phyloP scores from a whole-genome alignment of 2,113 vertebrate species.

The Eolophus roseicapilla region DNA sequence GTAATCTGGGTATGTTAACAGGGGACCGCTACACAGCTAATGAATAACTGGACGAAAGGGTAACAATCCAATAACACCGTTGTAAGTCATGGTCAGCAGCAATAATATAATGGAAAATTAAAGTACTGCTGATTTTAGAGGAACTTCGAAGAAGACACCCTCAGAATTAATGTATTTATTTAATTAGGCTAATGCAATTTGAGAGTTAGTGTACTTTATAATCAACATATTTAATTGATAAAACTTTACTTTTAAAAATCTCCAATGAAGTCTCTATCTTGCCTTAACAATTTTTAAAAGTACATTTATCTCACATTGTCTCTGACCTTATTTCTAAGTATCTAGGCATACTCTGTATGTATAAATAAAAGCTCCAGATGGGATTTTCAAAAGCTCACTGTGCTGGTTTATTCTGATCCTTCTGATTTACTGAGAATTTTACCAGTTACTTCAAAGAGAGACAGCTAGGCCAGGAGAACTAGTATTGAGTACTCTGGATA shows the following conservation, averaged over 20 bases:
- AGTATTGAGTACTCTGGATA: background rate
- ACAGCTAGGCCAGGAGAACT: background rate
- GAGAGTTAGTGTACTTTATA: background rate
- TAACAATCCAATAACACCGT: background rate
- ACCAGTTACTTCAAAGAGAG: background rate
- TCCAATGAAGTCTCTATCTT: background rate
- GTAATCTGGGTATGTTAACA: background rate
- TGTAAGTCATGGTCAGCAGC: background rate
- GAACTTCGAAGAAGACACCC: background rate
- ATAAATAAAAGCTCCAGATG: background rate
- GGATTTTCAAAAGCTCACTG: background rate
- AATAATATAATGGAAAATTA: background rate
- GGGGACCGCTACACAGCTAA: background rate
- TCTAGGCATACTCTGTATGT: background rate
- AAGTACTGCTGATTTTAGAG: conserved; percentile 22
- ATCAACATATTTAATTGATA: background rate
- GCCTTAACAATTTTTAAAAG: background rate
- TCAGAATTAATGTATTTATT: background rate
- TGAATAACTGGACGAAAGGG: background rate
- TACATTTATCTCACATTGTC: background rate
- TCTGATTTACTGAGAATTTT: background rate
- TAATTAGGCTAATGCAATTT: background rate
- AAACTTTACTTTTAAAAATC: background rate
- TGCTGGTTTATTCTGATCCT: background rate
- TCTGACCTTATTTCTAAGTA: background rate